A percentile compares a stretch with the other conserved stretches of the same genome.
These are phyloP conservation scores for Drosophila nr. fundita DNA, from an alignment of 2,888 invertebrate species.

Conservation along the genomic window DNA sequence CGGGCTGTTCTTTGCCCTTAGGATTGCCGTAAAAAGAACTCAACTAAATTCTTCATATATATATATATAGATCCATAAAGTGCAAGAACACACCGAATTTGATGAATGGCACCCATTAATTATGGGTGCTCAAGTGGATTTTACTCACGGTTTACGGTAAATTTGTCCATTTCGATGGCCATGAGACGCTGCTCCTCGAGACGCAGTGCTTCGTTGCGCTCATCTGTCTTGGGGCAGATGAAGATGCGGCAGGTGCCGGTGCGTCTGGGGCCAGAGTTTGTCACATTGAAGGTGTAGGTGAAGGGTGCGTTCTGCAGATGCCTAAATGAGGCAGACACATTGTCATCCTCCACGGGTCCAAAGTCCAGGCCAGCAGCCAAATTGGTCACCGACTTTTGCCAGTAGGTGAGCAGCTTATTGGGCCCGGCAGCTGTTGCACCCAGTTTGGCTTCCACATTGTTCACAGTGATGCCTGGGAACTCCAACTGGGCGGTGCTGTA, in stretches of 20 bases:
- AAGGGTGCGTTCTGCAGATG: conserved; percentile 92
- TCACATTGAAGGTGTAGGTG: conserved; percentile 88
- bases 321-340: conserved; percentile 90
- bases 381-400: conserved; percentile 93
- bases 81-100: neutral
- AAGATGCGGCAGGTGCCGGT: conserved; percentile 89
- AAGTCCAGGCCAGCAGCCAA: conserved; percentile 93
- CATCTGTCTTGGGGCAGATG: conserved; percentile 88
- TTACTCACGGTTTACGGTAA: conserved; percentile 87
- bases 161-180: conserved; percentile 90
- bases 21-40: neutral
- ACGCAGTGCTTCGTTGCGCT: conserved; percentile 87
- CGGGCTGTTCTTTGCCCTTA: neutral
- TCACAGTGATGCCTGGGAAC: conserved; percentile 68
- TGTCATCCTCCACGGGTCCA: conserved; percentile 87
- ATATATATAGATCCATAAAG: too few relatives aligned
- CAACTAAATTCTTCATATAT: neutral
- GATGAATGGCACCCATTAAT: neutral
- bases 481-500: conserved; percentile 85
- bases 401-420: conserved; percentile 90
- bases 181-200: conserved; percentile 87
- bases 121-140: too few relatives aligned
- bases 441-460: conserved; percentile 69
- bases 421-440: conserved; percentile 64
- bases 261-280: conserved; percentile 86